phyloP scores from a whole-genome alignment of 1,140 invertebrate genomes.

The Cardiocondyla obscurior region DNA sequence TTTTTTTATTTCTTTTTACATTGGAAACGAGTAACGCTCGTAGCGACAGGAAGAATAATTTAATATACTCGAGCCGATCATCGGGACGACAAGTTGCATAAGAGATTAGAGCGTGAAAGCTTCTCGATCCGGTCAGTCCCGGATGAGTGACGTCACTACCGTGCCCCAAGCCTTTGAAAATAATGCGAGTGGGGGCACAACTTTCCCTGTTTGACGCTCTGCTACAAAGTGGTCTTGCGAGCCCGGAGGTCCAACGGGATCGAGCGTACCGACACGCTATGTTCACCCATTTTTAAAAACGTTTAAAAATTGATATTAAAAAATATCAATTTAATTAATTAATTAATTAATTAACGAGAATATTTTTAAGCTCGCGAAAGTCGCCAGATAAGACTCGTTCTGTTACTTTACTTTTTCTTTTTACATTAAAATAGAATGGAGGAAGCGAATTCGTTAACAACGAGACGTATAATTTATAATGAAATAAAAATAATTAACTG shows the following conservation, averaged over 20 bases:
- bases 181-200: constrained; percentile 71
- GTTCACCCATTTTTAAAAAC: not conserved
- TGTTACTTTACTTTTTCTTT: not conserved
- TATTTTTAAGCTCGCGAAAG: not conserved
- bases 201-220: constrained; percentile 77
- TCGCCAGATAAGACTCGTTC: not conserved
- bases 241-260: constrained; percentile 33
- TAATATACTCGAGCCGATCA: constrained; percentile 22
- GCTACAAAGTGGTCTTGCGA: constrained; percentile 7
- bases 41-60: not conserved
- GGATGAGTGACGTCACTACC: constrained; percentile 81
- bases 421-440: too few relatives aligned
- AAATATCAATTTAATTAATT: not conserved
- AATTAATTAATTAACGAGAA: not conserved
- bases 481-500: too few relatives aligned
- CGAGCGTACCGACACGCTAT: not conserved
- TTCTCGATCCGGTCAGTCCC: constrained; percentile 76
- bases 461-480: too few relatives aligned
- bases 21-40: not conserved
- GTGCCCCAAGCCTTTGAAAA: constrained; percentile 67
- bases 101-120: constrained; percentile 84
- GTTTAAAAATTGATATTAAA: not conserved
- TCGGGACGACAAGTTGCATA: constrained; percentile 80
- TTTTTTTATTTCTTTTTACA: not conserved
- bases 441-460: too few relatives aligned